Percentiles rank a stretch among this genome's conserved stretches.
phyloP scores from a whole-genome alignment of 1,140 invertebrate species.

The Ylistrum balloti region DNA sequence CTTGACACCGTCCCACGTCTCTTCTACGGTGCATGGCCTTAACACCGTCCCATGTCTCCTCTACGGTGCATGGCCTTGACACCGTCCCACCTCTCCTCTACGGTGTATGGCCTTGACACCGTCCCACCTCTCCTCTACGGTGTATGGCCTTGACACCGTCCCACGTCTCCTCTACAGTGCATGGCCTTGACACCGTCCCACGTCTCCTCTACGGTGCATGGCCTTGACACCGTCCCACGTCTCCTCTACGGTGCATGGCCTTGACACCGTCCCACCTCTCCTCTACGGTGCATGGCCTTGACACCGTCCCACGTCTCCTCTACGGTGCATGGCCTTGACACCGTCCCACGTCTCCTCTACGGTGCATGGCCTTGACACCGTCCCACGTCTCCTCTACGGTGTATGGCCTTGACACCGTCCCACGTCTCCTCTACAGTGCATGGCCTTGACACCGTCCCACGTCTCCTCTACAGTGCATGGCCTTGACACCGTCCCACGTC shows the following conservation, averaged over 20 bases:
- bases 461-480: too few relatives aligned
- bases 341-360: too few relatives aligned
- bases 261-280: background rate
- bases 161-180: background rate
- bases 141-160: too few relatives aligned
- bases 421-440: too few relatives aligned
- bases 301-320: too few relatives aligned
- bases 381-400: too few relatives aligned
- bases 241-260: background rate
- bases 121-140: background rate
- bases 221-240: too few relatives aligned
- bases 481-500: too few relatives aligned
- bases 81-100: background rate
- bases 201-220: background rate
- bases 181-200: too few relatives aligned
- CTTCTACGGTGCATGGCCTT: background rate
- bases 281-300: background rate
- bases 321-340: background rate
- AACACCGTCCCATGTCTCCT: background rate
- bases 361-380: background rate
- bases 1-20: background rate
- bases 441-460: background rate
- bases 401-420: too few relatives aligned
- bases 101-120: too few relatives aligned
- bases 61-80: too few relatives aligned